A percentile compares a stretch with the other conserved stretches of the same genome.
Evolutionary conservation across 2,113 vertebrate genomes (phyloP).

Genomic region (Recurvirostra avosetta): DNA sequence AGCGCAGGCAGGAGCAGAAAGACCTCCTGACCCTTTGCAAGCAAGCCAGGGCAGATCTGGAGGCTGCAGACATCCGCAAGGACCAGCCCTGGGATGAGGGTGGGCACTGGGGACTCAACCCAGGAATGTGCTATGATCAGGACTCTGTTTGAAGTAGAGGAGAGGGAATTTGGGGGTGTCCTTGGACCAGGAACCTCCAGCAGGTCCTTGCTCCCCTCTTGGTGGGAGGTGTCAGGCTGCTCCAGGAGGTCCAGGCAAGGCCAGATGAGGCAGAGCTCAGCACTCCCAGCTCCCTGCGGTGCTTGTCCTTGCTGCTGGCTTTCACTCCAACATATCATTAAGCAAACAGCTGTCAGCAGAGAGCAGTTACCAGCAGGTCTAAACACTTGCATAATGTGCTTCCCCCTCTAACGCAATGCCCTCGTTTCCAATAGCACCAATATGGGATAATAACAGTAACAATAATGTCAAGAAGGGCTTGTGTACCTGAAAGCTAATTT

Average conservation of each 20-base stretch:
- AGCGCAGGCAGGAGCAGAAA: neutral
- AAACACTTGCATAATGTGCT: conserved; percentile 25
- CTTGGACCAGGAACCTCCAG: neutral
- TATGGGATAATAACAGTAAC: conserved; percentile 11
- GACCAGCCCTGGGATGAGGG: neutral
- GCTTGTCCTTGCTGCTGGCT: conserved; percentile 1
- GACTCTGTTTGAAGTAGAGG: neutral
- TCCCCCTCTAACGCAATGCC: conserved; percentile 13
- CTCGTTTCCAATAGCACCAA: conserved; percentile 19
- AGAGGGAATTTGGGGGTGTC: neutral
- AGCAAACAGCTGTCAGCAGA: conserved; percentile 43
- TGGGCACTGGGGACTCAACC: neutral
- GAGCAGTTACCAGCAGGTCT: conserved; percentile 33
- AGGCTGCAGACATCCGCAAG: neutral
- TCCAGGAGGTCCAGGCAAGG: neutral
- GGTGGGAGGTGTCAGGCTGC: neutral
- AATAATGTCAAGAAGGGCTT: conserved; percentile 28
- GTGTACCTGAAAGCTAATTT: conserved; percentile 37
- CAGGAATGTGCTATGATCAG: neutral
- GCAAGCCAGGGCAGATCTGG: neutral
- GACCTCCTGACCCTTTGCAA: neutral
- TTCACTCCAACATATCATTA: conserved; percentile 36
- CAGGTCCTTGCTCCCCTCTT: neutral
- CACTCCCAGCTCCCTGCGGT: neutral
- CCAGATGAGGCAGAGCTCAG: neutral